Evolutionary conservation across 2,113 vertebrate species (phyloP).

Genomic region (Heptranchias perlo): DNA sequence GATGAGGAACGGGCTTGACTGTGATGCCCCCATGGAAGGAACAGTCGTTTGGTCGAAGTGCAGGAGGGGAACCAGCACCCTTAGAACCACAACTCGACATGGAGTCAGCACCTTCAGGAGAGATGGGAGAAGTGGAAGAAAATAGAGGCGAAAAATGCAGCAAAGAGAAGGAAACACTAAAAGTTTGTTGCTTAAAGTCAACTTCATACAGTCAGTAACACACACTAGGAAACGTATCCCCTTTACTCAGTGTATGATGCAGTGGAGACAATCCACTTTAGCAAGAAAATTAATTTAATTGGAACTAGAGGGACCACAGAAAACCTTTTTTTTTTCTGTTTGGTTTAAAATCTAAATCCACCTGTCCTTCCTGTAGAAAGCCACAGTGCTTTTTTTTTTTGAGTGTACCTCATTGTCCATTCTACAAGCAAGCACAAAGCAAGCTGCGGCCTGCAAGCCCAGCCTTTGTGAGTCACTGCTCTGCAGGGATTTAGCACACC

Average conservation of each 20-base stretch:
- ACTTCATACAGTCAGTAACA: background rate
- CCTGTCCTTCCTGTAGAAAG: background rate
- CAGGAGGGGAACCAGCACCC: no score
- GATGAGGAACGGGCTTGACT: no score
- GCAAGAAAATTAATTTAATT: background rate
- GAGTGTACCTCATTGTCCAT: background rate
- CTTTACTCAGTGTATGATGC: background rate
- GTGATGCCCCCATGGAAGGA: no score
- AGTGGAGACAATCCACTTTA: background rate
- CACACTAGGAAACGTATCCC: background rate
- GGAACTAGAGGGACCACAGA: background rate
- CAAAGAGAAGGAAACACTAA: background rate
- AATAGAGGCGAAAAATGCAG: no score
- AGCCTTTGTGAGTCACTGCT: background rate
- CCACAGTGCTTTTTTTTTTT: background rate
- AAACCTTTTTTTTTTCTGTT: background rate
- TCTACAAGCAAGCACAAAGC: background rate
- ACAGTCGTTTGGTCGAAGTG: no score
- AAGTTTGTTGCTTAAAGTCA: background rate
- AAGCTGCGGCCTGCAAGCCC: background rate
- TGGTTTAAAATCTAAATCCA: background rate
- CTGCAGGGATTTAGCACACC: background rate
- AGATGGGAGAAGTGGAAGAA: no score
- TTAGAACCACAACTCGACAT: no score
- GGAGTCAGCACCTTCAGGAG: no score